Evolutionary conservation across 2,888 invertebrate species (phyloP).

Genomic region (Drosophila kuntzei): DNA sequence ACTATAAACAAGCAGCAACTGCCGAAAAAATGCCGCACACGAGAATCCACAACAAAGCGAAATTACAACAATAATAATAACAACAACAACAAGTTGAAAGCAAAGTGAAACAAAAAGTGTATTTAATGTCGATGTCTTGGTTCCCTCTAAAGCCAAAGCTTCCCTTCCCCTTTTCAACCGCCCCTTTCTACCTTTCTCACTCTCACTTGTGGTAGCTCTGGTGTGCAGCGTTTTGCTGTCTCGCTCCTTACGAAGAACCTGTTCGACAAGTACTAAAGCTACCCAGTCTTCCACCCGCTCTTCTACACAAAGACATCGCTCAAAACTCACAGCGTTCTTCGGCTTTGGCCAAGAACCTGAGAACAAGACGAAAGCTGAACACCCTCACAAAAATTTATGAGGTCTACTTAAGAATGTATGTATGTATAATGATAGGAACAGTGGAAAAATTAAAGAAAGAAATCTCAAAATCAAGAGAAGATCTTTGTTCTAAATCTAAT

Average conservation of each 20-base stretch:
- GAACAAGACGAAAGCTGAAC: neutral
- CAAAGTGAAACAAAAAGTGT: slow-evolving; percentile 73
- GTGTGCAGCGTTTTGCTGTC: slow-evolving; percentile 48
- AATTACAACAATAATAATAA: slow-evolving; percentile 44
- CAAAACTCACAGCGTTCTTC: slow-evolving; percentile 20
- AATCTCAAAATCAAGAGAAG: neutral
- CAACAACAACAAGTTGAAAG: slow-evolving; percentile 33
- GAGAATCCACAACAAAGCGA: slow-evolving; percentile 44
- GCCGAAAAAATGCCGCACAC: slow-evolving; percentile 39
- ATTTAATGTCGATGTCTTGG: slow-evolving; percentile 51
- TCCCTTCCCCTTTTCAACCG: slow-evolving; percentile 10
- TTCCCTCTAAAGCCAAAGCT: slow-evolving; percentile 26
- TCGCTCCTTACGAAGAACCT: slow-evolving; percentile 50
- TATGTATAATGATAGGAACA: too few relatives aligned
- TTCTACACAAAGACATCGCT: neutral
- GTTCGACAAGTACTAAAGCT: slow-evolving; percentile 47
- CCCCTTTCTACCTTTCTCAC: slow-evolving; percentile 1
- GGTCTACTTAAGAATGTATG: neutral
- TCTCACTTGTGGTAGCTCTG: neutral
- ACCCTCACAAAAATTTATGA: slow-evolving; percentile 1
- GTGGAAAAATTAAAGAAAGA: too few relatives aligned
- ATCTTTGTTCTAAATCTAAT: neutral
- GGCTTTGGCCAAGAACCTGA: neutral
- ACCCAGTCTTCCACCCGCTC: slow-evolving; percentile 13
- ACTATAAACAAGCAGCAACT: slow-evolving; percentile 31